Percentiles rank a stretch among this genome's conserved stretches.
phyloP scores from a whole-genome alignment of 2,113 vertebrate genomes.

The Bubo bubo region DNA sequence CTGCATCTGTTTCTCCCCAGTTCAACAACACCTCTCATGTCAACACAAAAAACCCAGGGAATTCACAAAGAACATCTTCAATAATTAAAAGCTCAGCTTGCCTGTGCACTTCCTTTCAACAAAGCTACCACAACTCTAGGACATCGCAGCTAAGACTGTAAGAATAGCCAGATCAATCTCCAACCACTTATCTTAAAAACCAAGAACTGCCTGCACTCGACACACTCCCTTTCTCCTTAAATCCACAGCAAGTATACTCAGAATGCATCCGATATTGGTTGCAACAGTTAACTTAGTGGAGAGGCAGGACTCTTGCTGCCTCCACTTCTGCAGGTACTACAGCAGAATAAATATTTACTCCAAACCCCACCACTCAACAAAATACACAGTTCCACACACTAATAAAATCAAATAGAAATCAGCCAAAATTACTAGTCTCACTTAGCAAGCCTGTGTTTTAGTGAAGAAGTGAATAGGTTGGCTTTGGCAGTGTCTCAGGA shows the following conservation, averaged over 20 bases:
- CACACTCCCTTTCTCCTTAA: not conserved
- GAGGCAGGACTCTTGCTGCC: not conserved
- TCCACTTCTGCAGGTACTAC: not conserved
- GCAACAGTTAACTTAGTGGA: not conserved
- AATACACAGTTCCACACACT: not conserved
- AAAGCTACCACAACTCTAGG: not conserved
- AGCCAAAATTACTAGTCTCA: not conserved
- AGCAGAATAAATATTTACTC: not conserved
- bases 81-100: constrained; percentile 14
- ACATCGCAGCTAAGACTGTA: not conserved
- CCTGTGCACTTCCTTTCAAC: not conserved
- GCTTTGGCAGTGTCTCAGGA: not conserved
- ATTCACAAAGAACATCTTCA: not conserved
- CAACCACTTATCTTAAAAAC: constrained; percentile 3
- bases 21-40: not conserved
- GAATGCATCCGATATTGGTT: not conserved
- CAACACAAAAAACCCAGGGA: not conserved
- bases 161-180: constrained; percentile 13
- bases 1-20: not conserved
- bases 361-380: not conserved
- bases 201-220: not conserved
- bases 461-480: not conserved
- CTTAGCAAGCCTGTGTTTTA: not conserved
- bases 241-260: not conserved
- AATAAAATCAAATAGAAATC: not conserved